Evolutionary conservation across 2,888 invertebrate species (phyloP), one percentile per base, ranked within the genome.

Genomic region (Lasioglossum zephyrum): DNA sequence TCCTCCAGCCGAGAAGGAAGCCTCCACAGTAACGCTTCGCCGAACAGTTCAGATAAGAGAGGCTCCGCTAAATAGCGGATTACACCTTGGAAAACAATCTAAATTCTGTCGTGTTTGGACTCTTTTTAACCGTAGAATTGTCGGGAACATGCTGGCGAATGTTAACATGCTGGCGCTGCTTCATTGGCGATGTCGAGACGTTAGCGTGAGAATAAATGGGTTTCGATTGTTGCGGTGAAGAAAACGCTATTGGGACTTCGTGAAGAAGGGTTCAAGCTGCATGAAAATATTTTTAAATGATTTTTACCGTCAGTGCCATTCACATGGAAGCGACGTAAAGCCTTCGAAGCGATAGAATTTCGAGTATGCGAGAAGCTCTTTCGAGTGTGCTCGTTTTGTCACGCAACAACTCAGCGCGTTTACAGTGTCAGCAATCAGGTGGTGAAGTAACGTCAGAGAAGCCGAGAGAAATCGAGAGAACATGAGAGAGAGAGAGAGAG

Each of bases 381-480:
- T 78, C 57, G 74, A 73, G 53, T 31, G 75, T 74, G 84, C 53
- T 75, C 85, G 44, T 49, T 85, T 80, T 53, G 86, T 81, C 86
- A 66, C 81, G 78, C 86, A 73, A 76, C 79, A 77, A 82, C 70
- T 26, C 79, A 60, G 72, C 81, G 77, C 69, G 82, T 85, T 80
- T 57, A 86, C 63, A 69, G 80, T 78, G 79, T 88, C 82, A 86
- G 89, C 91, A 88, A 91, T 92, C 91, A 90, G 88, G 85, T 85
- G 79, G 85, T 89, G 90, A 88, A 90, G 88, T 86, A 90, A 89
- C 88, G 85, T 85, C 87, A 81, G 83, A 89, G 89, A 89, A 91
- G 87, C 82, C 81, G 88, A 90, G 92, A 89, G 92, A 94, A 92
- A 93, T 92, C 92, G 91, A 70, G 39, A 13, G 11, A n/a, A 9